phyloP scores from a whole-genome alignment of 2,888 invertebrate genomes.

The Platycnemis pennipes region DNA sequence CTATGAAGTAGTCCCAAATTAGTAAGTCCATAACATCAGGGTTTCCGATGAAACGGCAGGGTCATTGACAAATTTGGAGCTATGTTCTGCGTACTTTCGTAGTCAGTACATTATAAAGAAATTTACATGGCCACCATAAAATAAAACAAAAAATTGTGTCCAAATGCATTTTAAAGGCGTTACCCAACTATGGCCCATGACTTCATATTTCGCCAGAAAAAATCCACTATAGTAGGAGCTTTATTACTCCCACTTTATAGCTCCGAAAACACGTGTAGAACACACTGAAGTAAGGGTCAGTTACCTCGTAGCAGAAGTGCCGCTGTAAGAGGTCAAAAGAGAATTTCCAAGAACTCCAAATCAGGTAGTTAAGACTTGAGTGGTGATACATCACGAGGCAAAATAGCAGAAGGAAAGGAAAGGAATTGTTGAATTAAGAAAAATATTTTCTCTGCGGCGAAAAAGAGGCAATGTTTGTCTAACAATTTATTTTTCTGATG shows the following conservation, averaged over 20 bases:
- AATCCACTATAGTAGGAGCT: neutral
- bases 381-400: too few species aligned
- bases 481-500: too few species aligned
- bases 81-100: neutral
- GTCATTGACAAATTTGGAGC: neutral
- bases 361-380: neutral
- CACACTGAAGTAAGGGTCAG: neutral
- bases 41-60: neutral
- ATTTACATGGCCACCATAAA: neutral
- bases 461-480: too few species aligned
- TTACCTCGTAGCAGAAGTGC: neutral
- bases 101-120: neutral
- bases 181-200: neutral
- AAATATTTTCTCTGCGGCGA: too few species aligned
- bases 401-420: too few species aligned
- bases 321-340: neutral
- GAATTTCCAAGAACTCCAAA: neutral
- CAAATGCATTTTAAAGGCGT: neutral
- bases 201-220: neutral
- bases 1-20: neutral
- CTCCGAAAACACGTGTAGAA: neutral
- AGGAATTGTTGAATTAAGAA: too few species aligned
- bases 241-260: neutral
- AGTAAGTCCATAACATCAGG: neutral
- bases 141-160: neutral